Evolutionary conservation across 2,888 invertebrate species (phyloP).

Genomic region (Dynastes maya): DNA sequence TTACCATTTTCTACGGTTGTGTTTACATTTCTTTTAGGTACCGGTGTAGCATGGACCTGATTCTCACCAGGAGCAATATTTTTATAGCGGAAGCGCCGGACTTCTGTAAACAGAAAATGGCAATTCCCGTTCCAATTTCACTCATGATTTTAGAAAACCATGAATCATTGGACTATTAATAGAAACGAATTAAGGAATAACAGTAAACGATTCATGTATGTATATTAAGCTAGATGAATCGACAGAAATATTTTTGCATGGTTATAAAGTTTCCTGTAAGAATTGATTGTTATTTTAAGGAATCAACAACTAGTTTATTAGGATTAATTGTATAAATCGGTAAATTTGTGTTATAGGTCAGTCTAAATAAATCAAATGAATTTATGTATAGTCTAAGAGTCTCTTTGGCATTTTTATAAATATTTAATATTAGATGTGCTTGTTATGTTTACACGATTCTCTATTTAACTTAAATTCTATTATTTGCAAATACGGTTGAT

Average conservation of each 20-base stretch:
- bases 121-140: constrained; percentile 36
- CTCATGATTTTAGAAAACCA: constrained; percentile 26
- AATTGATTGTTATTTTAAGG: background rate
- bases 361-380: too few species aligned
- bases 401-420: too few species aligned
- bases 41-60: constrained; percentile 16
- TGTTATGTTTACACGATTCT: too few species aligned
- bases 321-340: too few species aligned
- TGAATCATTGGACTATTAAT: constrained; percentile 39
- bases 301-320: too few species aligned
- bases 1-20: constrained; percentile 29
- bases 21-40: constrained; percentile 32
- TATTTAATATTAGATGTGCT: too few species aligned
- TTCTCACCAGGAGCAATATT: constrained; percentile 42
- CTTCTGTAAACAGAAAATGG: constrained; percentile 44
- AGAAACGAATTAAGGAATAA: constrained; percentile 25
- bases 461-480: too few species aligned
- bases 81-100: constrained; percentile 43
- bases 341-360: too few species aligned
- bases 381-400: too few species aligned
- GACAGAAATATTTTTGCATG: constrained; percentile 27
- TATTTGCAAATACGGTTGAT: too few species aligned
- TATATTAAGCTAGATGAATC: constrained; percentile 10
- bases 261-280: background rate
- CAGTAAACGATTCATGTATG: constrained; percentile 20